phyloP scores from a whole-genome alignment of 2,888 invertebrate genomes.

The Leucophora obtusa region DNA sequence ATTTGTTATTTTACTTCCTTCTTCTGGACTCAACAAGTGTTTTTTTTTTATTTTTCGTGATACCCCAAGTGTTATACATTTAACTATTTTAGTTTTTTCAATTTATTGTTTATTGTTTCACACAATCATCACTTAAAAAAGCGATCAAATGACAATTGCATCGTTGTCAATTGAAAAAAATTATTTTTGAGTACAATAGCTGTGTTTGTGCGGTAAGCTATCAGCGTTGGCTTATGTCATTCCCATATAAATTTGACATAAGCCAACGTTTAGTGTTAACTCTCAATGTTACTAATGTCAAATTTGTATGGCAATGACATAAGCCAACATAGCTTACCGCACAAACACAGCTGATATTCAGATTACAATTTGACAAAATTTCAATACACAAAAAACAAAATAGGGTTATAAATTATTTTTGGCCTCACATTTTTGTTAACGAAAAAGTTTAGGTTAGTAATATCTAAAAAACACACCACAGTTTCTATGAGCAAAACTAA shows the following conservation, averaged over 20 bases:
- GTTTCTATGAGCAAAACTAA: no score
- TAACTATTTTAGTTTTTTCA: constrained; percentile 1
- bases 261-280: no score
- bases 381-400: background rate
- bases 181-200: background rate
- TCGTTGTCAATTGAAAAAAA: background rate
- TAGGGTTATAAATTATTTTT: background rate
- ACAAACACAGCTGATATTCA: no score
- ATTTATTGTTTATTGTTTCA: background rate
- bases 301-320: no score
- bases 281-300: no score
- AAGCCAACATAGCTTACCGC: no score
- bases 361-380: background rate
- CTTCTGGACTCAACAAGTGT: background rate
- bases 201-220: no score
- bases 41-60: background rate
- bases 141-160: background rate
- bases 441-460: no score
- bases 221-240: no score
- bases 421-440: background rate
- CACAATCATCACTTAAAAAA: background rate
- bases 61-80: constrained; percentile 1
- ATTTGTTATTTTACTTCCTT: background rate
- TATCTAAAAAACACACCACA: no score
- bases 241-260: no score